Conservation (phyloP, 2,888 invertebrate genomes). For the Lissocephala sabroskyi region DNA sequence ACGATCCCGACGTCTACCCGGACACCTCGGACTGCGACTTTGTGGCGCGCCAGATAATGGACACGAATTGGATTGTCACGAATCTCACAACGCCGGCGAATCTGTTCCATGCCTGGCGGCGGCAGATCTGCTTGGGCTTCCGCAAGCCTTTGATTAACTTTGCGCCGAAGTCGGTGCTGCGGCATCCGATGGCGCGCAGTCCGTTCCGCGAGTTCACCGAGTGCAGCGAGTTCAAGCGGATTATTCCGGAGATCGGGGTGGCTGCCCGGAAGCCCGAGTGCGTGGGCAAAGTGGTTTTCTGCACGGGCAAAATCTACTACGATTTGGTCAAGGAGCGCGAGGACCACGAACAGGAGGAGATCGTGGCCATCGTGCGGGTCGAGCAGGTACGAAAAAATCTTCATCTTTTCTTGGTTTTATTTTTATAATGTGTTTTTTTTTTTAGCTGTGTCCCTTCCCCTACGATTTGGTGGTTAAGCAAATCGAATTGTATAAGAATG, state of each 20-base stretch:
- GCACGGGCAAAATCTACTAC: slow-evolving; percentile 87
- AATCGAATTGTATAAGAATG: slow-evolving; percentile 78
- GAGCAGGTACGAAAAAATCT: slow-evolving; percentile 77
- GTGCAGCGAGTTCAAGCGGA: slow-evolving; percentile 81
- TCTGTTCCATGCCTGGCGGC: slow-evolving; percentile 93
- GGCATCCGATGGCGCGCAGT: slow-evolving; percentile 94
- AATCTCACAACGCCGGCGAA: slow-evolving; percentile 97
- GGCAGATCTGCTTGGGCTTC: slow-evolving; percentile 96
- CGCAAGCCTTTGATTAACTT: slow-evolving; percentile 96
- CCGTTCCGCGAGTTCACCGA: slow-evolving; percentile 93
- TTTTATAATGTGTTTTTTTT: too few relatives aligned
- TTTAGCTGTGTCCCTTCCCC: slow-evolving; percentile 82
- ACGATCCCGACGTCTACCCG: slow-evolving; percentile 95
- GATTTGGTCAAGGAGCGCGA: slow-evolving; percentile 81
- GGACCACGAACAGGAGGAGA: slow-evolving; percentile 77
- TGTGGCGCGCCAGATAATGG: slow-evolving; percentile 92
- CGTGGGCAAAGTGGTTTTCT: slow-evolving; percentile 84
- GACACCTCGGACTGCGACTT: slow-evolving; percentile 86
- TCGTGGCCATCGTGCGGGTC: slow-evolving; percentile 85
- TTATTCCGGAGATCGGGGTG: slow-evolving; percentile 79
- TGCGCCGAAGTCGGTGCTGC: slow-evolving; percentile 96
- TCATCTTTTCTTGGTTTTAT: background rate
- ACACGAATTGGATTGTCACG: slow-evolving; percentile 95
- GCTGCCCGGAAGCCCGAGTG: slow-evolving; percentile 74
- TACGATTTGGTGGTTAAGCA: slow-evolving; percentile 82